A percentile compares a stretch with the other conserved stretches of the same genome.
phyloP scores from a whole-genome alignment of 2,888 invertebrate genomes.

The Conistra vaccinii region DNA sequence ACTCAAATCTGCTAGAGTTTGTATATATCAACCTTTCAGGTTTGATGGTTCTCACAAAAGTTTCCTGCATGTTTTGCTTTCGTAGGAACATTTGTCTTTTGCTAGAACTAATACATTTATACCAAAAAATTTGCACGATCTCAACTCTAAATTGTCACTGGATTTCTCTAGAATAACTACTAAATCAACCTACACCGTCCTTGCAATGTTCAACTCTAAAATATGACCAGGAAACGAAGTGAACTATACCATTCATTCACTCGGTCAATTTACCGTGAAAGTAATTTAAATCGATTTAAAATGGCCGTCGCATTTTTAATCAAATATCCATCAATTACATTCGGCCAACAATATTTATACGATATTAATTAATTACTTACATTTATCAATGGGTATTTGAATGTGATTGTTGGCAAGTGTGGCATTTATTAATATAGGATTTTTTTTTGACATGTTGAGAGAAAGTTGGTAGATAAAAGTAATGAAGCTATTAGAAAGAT shows the following conservation, averaged over 20 bases:
- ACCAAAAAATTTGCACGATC: not conserved
- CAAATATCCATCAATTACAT: conserved; percentile 60
- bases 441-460: conserved; percentile 10
- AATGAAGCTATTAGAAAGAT: conserved; percentile 28
- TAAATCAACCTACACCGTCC: conserved; percentile 12
- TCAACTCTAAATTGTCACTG: not conserved
- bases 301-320: conserved; percentile 56
- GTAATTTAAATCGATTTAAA: conserved; percentile 64
- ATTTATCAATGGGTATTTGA: conserved; percentile 55
- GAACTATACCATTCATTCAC: conserved; percentile 7
- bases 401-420: conserved; percentile 40
- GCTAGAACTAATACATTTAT: not conserved
- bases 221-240: conserved; percentile 50
- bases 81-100: not conserved
- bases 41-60: not conserved
- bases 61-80: not conserved
- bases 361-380: conserved; percentile 56
- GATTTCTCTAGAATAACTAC: conserved; percentile 7
- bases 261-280: conserved; percentile 63
- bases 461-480: conserved; percentile 43
- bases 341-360: conserved; percentile 44
- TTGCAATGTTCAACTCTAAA: conserved; percentile 30
- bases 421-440: conserved; percentile 25
- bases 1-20: not conserved
- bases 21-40: too few relatives aligned